Evolutionary conservation across 2,888 invertebrate species (phyloP).

Genomic region (Psylliodes chrysocephalus): DNA sequence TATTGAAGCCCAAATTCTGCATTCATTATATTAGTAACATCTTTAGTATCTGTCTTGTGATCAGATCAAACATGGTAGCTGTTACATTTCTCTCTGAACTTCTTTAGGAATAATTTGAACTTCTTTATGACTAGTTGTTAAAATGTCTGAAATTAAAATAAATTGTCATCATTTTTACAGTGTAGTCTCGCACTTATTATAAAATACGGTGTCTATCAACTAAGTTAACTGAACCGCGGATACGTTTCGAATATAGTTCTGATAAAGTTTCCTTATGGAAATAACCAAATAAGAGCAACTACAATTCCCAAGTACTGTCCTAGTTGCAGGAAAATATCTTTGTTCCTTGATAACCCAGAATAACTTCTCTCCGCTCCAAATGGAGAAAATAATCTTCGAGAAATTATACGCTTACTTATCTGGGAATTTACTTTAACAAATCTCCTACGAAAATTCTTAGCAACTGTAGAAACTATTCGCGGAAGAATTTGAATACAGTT

Average conservation of each 20-base stretch:
- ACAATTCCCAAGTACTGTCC: neutral
- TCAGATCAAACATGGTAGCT: too few species aligned
- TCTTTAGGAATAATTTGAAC: too few species aligned
- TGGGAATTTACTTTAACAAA: constrained; percentile 12
- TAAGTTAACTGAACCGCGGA: too few species aligned
- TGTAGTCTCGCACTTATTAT: too few species aligned
- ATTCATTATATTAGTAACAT: too few species aligned
- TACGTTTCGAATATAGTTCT: neutral
- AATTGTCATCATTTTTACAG: too few species aligned
- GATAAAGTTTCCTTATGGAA: constrained; percentile 14
- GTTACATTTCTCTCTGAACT: too few species aligned
- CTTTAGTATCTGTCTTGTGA: too few species aligned
- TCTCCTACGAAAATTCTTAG: constrained; percentile 15
- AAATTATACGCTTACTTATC: constrained; percentile 14
- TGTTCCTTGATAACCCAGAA: constrained; percentile 9
- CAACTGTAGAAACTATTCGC: constrained; percentile 1
- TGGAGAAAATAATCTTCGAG: constrained; percentile 9
- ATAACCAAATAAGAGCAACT: neutral
- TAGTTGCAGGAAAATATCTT: constrained; percentile 1
- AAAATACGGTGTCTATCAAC: too few species aligned
- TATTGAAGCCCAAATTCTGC: too few species aligned
- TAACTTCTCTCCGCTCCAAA: neutral
- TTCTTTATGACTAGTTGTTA: too few species aligned
- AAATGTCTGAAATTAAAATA: too few species aligned
- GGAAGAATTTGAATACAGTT: constrained; percentile 16